Percentiles rank a stretch among this genome's conserved stretches.
phyloP scores from a whole-genome alignment of 2,888 invertebrate species.

The Pristionchus entomophagus region DNA sequence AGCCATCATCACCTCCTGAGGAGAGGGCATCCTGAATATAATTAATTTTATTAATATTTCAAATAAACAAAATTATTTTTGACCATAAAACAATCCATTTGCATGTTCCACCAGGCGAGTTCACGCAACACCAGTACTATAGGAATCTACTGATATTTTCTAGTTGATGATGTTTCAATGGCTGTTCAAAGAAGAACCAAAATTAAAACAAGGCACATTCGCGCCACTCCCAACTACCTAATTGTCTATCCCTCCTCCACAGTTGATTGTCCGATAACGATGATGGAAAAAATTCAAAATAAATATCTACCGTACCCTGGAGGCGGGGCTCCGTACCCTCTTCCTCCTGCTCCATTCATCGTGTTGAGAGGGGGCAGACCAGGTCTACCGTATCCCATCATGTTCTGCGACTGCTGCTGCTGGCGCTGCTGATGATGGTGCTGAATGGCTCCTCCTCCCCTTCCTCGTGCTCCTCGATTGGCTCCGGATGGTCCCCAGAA shows the following conservation, averaged over 20 bases:
- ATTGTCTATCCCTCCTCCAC: neutral
- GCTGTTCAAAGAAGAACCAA: neutral
- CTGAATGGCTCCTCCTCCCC: neutral
- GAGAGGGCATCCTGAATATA: neutral
- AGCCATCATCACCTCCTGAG: constrained; percentile 14
- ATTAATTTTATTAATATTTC: neutral
- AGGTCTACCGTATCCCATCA: constrained; percentile 27
- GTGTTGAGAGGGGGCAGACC: neutral
- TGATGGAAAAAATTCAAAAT: neutral
- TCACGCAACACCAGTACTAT: too few relatives aligned
- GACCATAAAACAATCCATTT: too few relatives aligned
- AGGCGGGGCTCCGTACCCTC: constrained; percentile 19
- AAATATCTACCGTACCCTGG: neutral
- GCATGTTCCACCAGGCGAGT: too few relatives aligned
- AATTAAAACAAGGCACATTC: neutral
- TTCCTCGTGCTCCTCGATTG: neutral
- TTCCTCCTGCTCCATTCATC: constrained; percentile 28
- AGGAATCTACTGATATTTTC: too few relatives aligned
- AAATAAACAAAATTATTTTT: neutral
- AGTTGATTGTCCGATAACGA: neutral
- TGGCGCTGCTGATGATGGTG: neutral
- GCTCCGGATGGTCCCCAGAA: constrained; percentile 15
- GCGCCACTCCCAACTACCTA: neutral
- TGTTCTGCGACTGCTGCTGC: neutral
- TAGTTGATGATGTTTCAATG: too few relatives aligned